Percentiles rank a stretch among this genome's conserved stretches.
phyloP scores from a whole-genome alignment of 2,888 invertebrate genomes.

The Polyploca ridens region DNA sequence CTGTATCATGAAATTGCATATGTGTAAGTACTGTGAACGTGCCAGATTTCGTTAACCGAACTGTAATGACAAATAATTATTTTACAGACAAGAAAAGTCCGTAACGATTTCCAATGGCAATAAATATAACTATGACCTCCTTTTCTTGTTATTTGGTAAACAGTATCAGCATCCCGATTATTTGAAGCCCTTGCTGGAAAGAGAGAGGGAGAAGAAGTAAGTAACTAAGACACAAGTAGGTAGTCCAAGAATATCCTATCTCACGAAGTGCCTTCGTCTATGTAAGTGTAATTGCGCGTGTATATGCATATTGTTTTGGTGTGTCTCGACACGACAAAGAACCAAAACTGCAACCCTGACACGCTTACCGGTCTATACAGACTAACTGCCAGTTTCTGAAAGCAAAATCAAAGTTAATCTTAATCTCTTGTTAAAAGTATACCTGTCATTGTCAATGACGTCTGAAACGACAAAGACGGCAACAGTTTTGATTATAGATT shows the following conservation, averaged over 20 bases:
- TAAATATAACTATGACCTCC: slow-evolving; percentile 77
- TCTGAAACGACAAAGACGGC: no score
- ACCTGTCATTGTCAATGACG: no score
- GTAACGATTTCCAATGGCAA: slow-evolving; percentile 73
- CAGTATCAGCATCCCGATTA: slow-evolving; percentile 83
- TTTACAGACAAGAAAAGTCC: slow-evolving; percentile 79
- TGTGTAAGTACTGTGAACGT: background rate
- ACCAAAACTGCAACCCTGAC: no score
- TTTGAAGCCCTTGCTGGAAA: slow-evolving; percentile 49
- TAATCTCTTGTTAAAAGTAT: no score
- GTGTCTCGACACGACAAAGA: no score
- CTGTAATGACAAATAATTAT: background rate
- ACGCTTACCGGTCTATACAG: no score
- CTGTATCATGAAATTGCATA: no score
- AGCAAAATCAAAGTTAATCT: no score
- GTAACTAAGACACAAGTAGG: slow-evolving; percentile 15
- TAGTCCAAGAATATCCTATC: no score
- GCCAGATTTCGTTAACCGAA: background rate
- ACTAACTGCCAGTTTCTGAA: no score
- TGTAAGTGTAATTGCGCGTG: background rate
- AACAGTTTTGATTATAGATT: no score
- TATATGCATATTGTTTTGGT: no score
- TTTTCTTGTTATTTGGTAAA: slow-evolving; percentile 83
- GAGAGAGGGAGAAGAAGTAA: slow-evolving; percentile 45
- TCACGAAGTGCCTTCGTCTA: background rate